phyloP scores from a whole-genome alignment of 2,797 vertebrate species.

The Coilia nasus region DNA sequence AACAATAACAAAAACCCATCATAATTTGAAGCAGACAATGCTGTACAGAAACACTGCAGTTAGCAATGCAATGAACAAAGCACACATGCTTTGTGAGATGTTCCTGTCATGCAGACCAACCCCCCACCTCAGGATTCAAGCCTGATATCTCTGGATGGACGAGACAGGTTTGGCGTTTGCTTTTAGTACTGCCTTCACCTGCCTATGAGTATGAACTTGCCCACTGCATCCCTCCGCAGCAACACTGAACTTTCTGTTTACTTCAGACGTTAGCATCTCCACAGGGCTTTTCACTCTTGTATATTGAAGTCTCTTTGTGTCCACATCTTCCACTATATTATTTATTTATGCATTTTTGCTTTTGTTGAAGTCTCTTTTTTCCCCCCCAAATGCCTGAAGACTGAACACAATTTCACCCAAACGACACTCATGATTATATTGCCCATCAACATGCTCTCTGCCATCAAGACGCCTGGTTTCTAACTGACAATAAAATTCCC shows the following conservation, averaged over 20 bases:
- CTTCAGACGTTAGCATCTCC: not conserved
- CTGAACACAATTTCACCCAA: not conserved
- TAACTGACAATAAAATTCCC: not conserved
- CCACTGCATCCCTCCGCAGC: not conserved
- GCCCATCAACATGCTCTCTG: not conserved
- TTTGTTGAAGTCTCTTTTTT: not conserved
- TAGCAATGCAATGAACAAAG: not conserved
- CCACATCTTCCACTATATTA: not conserved
- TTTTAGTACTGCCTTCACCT: not conserved
- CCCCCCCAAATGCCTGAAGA: not conserved
- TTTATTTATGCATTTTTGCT: not conserved
- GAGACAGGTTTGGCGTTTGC: not conserved
- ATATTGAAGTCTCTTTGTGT: not conserved
- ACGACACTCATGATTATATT: not conserved
- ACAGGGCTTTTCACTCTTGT: not conserved
- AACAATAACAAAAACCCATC: not conserved
- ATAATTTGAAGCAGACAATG: not conserved
- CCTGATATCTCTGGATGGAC: not conserved
- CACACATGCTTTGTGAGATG: conserved; percentile 8
- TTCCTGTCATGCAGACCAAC: not conserved
- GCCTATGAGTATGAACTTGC: not conserved
- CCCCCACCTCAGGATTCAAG: not conserved
- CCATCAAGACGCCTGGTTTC: not conserved
- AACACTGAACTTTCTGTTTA: not conserved
- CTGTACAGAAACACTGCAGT: not conserved